Base-by-base conservation (phyloP, 2,888 invertebrate genomes). In the Agonopterix heracliana region DNA sequence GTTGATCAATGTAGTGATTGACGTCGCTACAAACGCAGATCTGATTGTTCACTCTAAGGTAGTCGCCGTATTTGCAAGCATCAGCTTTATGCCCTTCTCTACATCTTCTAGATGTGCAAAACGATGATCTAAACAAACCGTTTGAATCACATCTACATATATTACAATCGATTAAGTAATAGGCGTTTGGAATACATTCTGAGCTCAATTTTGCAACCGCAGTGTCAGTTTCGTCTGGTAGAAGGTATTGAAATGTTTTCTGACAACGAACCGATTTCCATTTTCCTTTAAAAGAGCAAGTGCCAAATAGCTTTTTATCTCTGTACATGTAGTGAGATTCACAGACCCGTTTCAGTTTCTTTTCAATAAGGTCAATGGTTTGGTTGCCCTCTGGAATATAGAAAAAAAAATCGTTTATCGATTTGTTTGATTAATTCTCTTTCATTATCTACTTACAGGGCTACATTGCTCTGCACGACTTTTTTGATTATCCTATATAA, bases 21-120 rank as follows among this genome's bases (percentile, higher is more conserved):
- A 72, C 61, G 3, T 71, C 65, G 46, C 76, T 77, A 50, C 81
- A 82, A 3, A 63, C 36, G 40, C 81, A 82, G 0, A 81, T 35
- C 52, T 81, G 63, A 0, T 61, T 52, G 0, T 47, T 34, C 1
- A 62, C 58, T 47, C 74, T 61, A 1, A 77, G 54, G 1, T 74
- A 48, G 9, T 81, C 75, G 2, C 78, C 78, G 8, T 52, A 54
- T 3, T 48, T 53, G 51, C 81, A 82, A 2, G 9, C 5, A 9
- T 74, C 71, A 1, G 62, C 59, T 52, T 76, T 80, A 36, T 56
- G 54, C 0, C 61, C 64, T 34, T 48, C 17, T 0, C 14, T 40
- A 45, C 81, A 82, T 8, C 9, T 11, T 47, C 80, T 63, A 9
- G 60, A 67, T 2, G 78, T 76, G 51, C 81, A 82, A n/a, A n/a